Evolutionary conservation across 1,140 invertebrate genomes (phyloP).

Genomic region (Acyrthosiphon pisum): DNA sequence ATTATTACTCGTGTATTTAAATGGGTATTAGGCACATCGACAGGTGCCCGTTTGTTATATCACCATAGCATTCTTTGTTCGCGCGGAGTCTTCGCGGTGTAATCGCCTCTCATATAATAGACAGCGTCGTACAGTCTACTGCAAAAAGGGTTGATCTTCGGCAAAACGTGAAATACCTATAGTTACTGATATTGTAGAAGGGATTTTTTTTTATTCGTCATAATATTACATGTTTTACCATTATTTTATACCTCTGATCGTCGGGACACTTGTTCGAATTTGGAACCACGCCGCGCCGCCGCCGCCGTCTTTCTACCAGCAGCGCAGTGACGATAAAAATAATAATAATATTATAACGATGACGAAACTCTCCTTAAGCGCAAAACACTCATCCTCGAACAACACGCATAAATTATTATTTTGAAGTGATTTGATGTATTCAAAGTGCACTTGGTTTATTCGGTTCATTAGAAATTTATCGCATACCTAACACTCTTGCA

Average conservation of each 20-base stretch:
- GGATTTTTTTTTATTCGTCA: background rate
- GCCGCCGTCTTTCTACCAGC: background rate
- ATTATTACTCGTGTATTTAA: background rate
- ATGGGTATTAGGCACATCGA: background rate
- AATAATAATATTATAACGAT: background rate
- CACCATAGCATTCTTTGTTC: background rate
- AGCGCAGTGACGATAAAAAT: too few species aligned
- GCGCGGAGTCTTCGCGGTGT: background rate
- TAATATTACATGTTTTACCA: too few species aligned
- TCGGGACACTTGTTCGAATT: background rate
- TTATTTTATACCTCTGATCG: too few species aligned
- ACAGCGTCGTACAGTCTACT: too few species aligned
- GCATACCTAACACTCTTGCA: background rate
- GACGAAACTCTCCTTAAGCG: background rate
- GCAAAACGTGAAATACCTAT: background rate
- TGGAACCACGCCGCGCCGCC: background rate
- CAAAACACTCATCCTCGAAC: background rate
- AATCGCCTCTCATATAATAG: background rate
- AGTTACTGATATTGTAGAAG: background rate
- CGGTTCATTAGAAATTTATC: slow-evolving; percentile 39
- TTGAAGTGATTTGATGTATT: background rate
- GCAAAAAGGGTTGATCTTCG: background rate
- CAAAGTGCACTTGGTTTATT: slow-evolving; percentile 26
- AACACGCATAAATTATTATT: background rate
- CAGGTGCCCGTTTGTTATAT: background rate